Base-by-base conservation (phyloP, 64 coral and sea anemone species). In the Pocillopora verrucosa region DNA sequence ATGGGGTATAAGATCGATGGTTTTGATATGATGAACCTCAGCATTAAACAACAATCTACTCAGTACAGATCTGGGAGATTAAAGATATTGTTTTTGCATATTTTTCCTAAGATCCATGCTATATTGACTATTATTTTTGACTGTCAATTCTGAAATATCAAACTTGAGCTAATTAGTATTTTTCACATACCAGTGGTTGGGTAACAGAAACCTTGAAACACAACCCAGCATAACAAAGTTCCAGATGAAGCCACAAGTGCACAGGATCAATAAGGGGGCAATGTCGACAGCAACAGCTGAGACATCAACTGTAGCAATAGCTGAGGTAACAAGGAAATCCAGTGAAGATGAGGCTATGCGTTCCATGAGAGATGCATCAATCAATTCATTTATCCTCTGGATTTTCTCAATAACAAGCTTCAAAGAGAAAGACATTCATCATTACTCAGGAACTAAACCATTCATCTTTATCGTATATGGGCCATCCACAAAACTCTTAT, bases 281-380 rank as follows among this genome's bases (percentile, higher is more conserved):
- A 94, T 94, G 26, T 94, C 93, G n/a, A 94, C 93, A 38, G 93
- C 84, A 38, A 94, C 89, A 4, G 93, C 93, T 9, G 89, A 83
- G 19, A 94, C 75, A 77, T 94, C 89, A 5, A 94, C 93, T 9
- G 89, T 94, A 15, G 93, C 83, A 22, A 94, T 84, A 16, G 93
- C 93, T 11, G 93, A 81, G 14, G 90, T 90, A 15, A 94, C 91
- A 51, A 94, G 93, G 77, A 94, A 94, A 76, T 94, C 93, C 60
- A 94, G 76, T 2, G 93, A 94, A 22, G 93, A 94, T 0, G 93
- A 94, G 0, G 93, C 84, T 86, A 94, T 94, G 13, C 93, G 58
- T 67, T 94, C 93, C 93, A 94, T 94, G 74, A 94, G 86, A 7
- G 93, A 94, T 67, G 89, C 93, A 78, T 94, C 93, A 36, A 94